phyloP scores from a whole-genome alignment of 2,113 vertebrate genomes.

The Axis porcinus region DNA sequence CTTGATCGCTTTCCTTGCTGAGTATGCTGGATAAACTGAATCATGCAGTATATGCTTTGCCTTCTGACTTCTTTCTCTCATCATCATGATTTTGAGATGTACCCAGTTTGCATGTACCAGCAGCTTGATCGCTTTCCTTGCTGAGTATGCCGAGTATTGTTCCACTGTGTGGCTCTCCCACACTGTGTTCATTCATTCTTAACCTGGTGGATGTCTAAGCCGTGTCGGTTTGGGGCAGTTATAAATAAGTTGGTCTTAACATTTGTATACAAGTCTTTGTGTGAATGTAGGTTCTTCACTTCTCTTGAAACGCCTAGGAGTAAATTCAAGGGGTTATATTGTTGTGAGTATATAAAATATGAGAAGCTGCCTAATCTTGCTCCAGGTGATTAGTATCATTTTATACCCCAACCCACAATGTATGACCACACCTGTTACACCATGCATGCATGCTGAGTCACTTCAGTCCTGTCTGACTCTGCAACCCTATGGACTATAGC shows the following conservation, averaged over 20 bases:
- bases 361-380: not conserved
- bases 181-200: too few species aligned
- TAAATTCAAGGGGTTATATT: too few species aligned
- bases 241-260: not conserved
- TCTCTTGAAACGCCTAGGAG: not conserved
- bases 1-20: accelerated
- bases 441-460: not conserved
- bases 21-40: too few species aligned
- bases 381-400: accelerated
- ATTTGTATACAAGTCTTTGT: not conserved
- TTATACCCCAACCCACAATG: not conserved
- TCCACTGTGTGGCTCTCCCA: accelerated
- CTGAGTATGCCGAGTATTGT: accelerated
- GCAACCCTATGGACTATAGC: not conserved
- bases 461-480: not conserved
- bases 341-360: not conserved
- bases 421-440: accelerated
- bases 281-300: not conserved
- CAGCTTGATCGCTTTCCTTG: accelerated
- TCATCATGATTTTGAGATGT: not conserved
- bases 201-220: too few species aligned
- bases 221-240: too few species aligned
- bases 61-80: not conserved
- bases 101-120: accelerated
- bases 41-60: accelerated